A percentile compares a stretch with the other conserved stretches of the same genome.
phyloP scores from a whole-genome alignment of 2,113 vertebrate genomes.

The Syrmaticus mikado region DNA sequence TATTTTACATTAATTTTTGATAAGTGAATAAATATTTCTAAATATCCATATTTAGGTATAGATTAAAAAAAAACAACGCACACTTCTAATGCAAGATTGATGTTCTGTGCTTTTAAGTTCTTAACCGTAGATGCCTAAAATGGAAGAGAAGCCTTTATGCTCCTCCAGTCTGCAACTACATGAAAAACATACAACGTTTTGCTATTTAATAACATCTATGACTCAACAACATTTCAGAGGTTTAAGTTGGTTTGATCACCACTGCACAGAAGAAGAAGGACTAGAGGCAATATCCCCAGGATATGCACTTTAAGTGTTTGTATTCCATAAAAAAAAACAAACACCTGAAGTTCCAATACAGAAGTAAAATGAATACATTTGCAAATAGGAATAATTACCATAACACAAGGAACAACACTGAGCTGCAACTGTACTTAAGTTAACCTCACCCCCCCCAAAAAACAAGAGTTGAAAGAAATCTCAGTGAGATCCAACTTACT shows the following conservation, averaged over 20 bases:
- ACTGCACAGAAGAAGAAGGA: neutral
- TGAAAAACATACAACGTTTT: neutral
- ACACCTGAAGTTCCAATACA: neutral
- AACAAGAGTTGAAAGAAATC: neutral
- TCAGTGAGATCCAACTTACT: conserved; percentile 76
- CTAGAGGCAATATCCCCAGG: neutral
- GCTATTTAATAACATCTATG: neutral
- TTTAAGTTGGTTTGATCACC: neutral
- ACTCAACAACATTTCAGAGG: neutral
- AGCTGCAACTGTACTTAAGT: neutral
- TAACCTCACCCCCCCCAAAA: neutral
- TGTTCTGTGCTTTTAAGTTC: neutral
- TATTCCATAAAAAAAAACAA: neutral
- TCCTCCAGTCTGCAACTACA: neutral
- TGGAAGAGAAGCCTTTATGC: neutral
- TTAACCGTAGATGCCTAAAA: neutral
- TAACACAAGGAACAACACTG: neutral
- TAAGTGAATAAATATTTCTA: neutral
- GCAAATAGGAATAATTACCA: neutral
- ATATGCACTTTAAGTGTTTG: neutral
- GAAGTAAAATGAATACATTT: neutral
- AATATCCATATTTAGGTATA: neutral
- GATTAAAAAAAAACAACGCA: neutral
- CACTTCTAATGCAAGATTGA: neutral
- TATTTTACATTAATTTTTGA: neutral